Conservation (phyloP, 2,797 vertebrate species). For the Ciconia nigra region DNA sequence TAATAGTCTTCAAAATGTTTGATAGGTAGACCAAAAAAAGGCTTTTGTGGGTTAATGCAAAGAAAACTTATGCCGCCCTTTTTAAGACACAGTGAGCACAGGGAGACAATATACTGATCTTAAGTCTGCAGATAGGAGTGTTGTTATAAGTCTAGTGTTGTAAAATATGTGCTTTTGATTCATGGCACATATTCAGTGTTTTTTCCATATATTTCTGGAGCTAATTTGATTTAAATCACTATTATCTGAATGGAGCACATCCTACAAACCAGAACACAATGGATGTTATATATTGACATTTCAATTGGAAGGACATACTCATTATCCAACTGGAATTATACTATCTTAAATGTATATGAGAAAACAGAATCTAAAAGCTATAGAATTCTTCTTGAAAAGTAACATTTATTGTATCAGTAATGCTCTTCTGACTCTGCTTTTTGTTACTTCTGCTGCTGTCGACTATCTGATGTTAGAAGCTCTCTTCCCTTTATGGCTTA, state of each 20-base stretch:
- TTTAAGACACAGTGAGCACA: neutral
- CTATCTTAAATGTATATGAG: neutral
- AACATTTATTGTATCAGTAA: neutral
- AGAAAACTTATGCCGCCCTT: neutral
- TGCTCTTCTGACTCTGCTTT: neutral
- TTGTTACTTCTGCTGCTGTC: neutral
- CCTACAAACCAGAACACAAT: constrained; percentile 38
- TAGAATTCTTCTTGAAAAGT: neutral
- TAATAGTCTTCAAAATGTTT: neutral
- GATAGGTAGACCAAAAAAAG: neutral
- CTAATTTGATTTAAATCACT: constrained; percentile 50
- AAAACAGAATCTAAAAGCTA: neutral
- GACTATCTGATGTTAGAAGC: neutral
- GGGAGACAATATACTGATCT: neutral
- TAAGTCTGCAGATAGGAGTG: neutral
- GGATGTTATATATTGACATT: constrained; percentile 55
- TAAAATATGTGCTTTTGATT: neutral
- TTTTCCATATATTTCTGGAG: neutral
- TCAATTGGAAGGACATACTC: constrained; percentile 12
- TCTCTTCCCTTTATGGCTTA: neutral
- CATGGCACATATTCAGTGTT: neutral
- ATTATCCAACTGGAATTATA: constrained; percentile 27
- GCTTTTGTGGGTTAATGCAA: neutral
- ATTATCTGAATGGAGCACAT: constrained; percentile 30
- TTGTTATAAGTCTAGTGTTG: neutral